Evolutionary conservation across 1,140 invertebrate species (phyloP).

Genomic region (Spodoptera frugiperda): DNA sequence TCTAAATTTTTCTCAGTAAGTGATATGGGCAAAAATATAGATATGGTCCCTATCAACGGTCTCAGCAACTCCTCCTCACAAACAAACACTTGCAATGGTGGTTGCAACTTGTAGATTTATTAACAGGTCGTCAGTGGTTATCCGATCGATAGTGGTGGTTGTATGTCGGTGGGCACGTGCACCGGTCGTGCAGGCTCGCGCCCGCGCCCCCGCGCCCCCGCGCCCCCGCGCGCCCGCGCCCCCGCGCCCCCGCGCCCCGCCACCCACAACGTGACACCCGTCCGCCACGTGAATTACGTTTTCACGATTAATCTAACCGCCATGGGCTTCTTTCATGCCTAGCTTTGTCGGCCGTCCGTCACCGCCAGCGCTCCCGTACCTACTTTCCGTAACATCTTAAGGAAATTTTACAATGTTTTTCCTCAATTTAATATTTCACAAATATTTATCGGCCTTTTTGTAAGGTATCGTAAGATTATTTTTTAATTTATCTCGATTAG

Average conservation of each 20-base stretch:
- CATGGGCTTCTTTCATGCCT: constrained; percentile 48
- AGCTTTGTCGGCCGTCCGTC: constrained; percentile 33
- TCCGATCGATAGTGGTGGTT: constrained; percentile 37
- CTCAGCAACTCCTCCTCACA: background rate
- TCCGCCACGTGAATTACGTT: constrained; percentile 48
- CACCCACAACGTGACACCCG: constrained; percentile 44
- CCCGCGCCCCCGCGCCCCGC: constrained; percentile 12
- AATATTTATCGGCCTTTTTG: background rate
- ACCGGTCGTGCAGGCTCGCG: constrained; percentile 35
- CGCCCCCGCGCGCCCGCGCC: constrained; percentile 10
- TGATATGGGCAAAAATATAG: background rate
- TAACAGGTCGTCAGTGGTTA: constrained; percentile 3
- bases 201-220: constrained; percentile 4
- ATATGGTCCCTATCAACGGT: too few relatives aligned
- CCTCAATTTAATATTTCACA: constrained; percentile 20
- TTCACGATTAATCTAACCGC: constrained; percentile 45
- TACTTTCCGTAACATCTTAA: constrained; percentile 18
- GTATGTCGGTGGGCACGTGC: constrained; percentile 36
- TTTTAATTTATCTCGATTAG: background rate
- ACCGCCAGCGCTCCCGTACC: background rate
- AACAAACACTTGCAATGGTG: background rate
- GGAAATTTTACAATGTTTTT: constrained; percentile 29
- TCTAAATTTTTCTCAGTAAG: too few relatives aligned
- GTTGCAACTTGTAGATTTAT: constrained; percentile 15
- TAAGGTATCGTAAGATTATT: constrained; percentile 9